phyloP scores from a whole-genome alignment of 2,888 invertebrate species.

The Apeira syringaria region DNA sequence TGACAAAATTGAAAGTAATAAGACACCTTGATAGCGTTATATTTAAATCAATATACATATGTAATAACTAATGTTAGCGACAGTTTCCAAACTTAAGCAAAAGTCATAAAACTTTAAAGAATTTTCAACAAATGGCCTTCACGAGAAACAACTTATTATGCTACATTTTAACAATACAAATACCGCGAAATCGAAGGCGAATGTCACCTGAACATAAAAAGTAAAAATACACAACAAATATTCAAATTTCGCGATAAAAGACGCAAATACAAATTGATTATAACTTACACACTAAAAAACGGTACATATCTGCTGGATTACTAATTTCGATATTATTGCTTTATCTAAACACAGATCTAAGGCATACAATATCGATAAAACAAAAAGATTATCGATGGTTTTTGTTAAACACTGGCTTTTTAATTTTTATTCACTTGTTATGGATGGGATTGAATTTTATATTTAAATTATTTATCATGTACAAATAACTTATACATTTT shows the following conservation, averaged over 20 bases:
- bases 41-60: not conserved
- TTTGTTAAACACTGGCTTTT: no score
- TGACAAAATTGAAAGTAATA: conserved; percentile 5
- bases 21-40: not conserved
- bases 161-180: conserved; percentile 12
- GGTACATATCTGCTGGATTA: conserved; percentile 6
- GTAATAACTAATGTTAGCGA: not conserved
- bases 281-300: conserved; percentile 17
- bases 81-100: not conserved
- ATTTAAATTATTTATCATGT: no score
- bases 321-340: conserved; percentile 8
- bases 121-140: conserved; percentile 13
- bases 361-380: not conserved
- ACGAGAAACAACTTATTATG: conserved; percentile 10
- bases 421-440: no score
- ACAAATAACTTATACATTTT: no score
- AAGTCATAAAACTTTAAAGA: not conserved
- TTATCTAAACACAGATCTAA: conserved; percentile 2
- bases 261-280: conserved; percentile 1
- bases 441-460: no score
- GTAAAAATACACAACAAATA: not conserved
- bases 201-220: not conserved
- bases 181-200: not conserved
- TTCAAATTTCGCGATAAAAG: not conserved
- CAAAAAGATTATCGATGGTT: no score